Base-by-base conservation (phyloP, 2,113 vertebrate genomes). In the Platanista minor region DNA sequence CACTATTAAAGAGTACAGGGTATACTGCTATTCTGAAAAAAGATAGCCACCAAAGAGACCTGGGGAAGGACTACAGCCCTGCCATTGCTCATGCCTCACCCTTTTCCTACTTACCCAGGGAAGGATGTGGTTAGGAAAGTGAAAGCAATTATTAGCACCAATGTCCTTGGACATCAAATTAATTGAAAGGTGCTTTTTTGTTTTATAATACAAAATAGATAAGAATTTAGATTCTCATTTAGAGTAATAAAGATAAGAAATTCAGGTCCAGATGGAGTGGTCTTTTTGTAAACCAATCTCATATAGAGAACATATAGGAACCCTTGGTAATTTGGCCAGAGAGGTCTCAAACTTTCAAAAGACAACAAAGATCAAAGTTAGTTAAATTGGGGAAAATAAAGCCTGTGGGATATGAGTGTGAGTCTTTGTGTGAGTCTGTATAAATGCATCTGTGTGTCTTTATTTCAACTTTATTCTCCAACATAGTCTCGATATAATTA, bases 11-110 rank as follows among this genome's bases (percentile, higher is more conserved):
- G n/a, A 54, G 1, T 39, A 8, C 6, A 39, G 3, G 2, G 3
- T 6, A 61, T 41, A n/a, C 1, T 72, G 6, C 1, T 61, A 66
- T 36, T 52, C 75, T 78, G 14, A 54, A 59, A 92, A 78, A 33
- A 69, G 21, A n/a, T 4, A 95, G 23, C 9, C 43, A 11, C 5
- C 12, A 0, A 29, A 72, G 46, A 36, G 27, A 46, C 31, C 4
- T 92, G 57, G 41, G 33, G 17, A 91, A 84, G 7, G 2, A 13
- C 2, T 41, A 49, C 0, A 46, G 3, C 5, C 9, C 2, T 31
- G 25, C 11, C 11, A 3, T 31, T 80, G 36, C 2, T 12, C 21
- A 33, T 1, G 1, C 2, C 5, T 2, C 13, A 61, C 3, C 4
- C 0, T 67, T 23, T 82, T 10, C 20, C 59, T 6, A 27, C 71